phyloP scores from a whole-genome alignment of 2,888 invertebrate genomes.

The Carpatolechia fugitivella region DNA sequence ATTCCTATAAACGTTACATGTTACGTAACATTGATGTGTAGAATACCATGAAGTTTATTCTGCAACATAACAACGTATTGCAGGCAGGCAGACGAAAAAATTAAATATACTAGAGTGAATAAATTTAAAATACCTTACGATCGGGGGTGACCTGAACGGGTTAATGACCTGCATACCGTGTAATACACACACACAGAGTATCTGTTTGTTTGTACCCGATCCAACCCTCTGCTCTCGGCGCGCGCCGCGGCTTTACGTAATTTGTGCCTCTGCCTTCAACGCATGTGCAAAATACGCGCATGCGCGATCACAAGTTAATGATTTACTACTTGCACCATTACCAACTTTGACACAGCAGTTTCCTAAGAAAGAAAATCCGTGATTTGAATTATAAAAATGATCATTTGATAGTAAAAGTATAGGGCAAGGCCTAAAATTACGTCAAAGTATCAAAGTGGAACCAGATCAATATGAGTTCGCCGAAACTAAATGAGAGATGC shows the following conservation, averaged over 20 bases:
- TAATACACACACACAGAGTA: too few relatives aligned
- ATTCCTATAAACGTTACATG: too few relatives aligned
- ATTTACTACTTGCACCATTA: constrained; percentile 36
- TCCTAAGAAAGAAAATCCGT: not conserved
- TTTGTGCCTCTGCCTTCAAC: constrained; percentile 27
- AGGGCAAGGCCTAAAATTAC: not conserved
- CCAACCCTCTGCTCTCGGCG: not conserved
- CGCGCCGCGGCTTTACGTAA: too few relatives aligned
- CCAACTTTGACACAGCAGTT: not conserved
- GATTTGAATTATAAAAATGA: not conserved
- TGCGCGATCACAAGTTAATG: constrained; percentile 44
- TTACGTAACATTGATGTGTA: too few relatives aligned
- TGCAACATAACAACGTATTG: too few relatives aligned
- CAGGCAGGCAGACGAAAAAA: too few relatives aligned
- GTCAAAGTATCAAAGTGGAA: not conserved
- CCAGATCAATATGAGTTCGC: constrained; percentile 56
- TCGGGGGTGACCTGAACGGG: too few relatives aligned
- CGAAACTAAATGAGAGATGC: constrained; percentile 65
- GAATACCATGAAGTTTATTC: too few relatives aligned
- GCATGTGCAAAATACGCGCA: constrained; percentile 39
- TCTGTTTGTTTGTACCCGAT: too few relatives aligned
- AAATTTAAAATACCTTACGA: too few relatives aligned
- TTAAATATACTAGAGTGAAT: too few relatives aligned
- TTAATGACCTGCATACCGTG: not conserved
- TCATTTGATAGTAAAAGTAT: not conserved